These are phyloP conservation scores for Poecilia picta DNA, from an alignment of 2,797 vertebrate genomes.

Conservation along the genomic window DNA sequence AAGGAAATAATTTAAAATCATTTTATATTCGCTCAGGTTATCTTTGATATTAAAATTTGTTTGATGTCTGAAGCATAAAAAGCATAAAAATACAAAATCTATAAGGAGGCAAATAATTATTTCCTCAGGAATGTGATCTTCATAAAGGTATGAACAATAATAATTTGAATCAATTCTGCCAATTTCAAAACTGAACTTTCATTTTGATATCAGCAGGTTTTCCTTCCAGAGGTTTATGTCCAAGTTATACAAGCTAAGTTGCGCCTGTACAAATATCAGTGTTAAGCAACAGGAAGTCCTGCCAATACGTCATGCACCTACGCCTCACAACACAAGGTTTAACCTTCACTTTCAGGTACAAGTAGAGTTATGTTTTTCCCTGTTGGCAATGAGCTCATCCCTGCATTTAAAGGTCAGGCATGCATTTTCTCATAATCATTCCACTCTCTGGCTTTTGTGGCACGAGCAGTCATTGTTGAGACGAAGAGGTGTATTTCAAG, in stretches of 20 bases:
- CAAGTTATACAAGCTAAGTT: not conserved
- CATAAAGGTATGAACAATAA: not conserved
- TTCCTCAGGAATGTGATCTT: not conserved
- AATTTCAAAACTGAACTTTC: not conserved
- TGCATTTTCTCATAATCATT: constrained; percentile 4
- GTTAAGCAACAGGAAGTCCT: not conserved
- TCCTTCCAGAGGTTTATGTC: not conserved
- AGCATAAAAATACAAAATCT: not conserved
- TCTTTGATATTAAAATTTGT: no score
- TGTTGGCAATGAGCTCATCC: not conserved
- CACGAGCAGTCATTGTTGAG: not conserved
- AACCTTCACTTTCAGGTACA: constrained; percentile 2
- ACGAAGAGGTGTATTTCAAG: not conserved
- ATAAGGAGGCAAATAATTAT: not conserved
- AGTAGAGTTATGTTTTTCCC: not conserved
- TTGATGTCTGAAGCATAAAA: not conserved
- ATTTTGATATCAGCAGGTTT: not conserved
- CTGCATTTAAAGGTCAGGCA: constrained; percentile 15
- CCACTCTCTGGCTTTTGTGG: not conserved
- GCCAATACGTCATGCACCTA: no score
- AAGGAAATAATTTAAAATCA: not conserved
- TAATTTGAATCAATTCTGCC: not conserved
- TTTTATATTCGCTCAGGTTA: not conserved
- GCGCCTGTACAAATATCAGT: not conserved
- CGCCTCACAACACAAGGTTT: not conserved